These are phyloP conservation scores for Bagarius yarrelli DNA, from an alignment of 2,113 vertebrate genomes.

Conservation along the genomic window DNA sequence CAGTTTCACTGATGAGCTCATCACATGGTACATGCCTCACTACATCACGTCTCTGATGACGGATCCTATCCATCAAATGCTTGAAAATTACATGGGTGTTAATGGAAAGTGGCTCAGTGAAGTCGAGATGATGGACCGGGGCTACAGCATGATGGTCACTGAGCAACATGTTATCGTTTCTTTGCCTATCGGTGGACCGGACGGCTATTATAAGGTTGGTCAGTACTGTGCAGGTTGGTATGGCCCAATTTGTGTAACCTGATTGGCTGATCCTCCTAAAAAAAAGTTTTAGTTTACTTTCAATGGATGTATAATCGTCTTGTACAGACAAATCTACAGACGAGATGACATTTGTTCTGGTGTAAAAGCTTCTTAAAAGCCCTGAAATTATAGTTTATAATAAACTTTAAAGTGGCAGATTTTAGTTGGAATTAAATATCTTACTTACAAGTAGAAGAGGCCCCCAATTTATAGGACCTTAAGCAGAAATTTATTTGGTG, in stretches of 20 bases:
- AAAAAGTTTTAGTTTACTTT: too few relatives aligned
- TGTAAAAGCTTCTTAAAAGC: too few relatives aligned
- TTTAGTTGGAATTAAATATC: too few relatives aligned
- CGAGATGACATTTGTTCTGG: too few relatives aligned
- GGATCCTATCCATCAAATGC: constrained; percentile 47
- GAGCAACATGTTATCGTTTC: constrained; percentile 57
- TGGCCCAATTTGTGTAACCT: not conserved
- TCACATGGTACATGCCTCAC: constrained; percentile 78
- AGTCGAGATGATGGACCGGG: constrained; percentile 61
- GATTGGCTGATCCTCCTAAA: too few relatives aligned
- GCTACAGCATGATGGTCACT: constrained; percentile 61
- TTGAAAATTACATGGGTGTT: constrained; percentile 71
- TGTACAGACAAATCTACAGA: too few relatives aligned
- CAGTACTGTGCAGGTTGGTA: not conserved
- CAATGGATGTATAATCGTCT: too few relatives aligned
- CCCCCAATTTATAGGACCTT: too few relatives aligned
- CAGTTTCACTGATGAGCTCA: constrained; percentile 55
- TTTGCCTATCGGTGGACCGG: constrained; percentile 76
- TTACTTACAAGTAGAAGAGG: too few relatives aligned
- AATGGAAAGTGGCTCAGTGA: constrained; percentile 67
- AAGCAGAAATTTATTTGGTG: too few relatives aligned
- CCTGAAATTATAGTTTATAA: too few relatives aligned
- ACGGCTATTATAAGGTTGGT: constrained; percentile 80
- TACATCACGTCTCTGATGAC: constrained; percentile 64
- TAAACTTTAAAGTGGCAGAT: too few relatives aligned